Percentiles rank a stretch among this genome's conserved stretches.
Evolutionary conservation across 2,113 vertebrate genomes (phyloP).

Genomic region (Isichthys henryi): DNA sequence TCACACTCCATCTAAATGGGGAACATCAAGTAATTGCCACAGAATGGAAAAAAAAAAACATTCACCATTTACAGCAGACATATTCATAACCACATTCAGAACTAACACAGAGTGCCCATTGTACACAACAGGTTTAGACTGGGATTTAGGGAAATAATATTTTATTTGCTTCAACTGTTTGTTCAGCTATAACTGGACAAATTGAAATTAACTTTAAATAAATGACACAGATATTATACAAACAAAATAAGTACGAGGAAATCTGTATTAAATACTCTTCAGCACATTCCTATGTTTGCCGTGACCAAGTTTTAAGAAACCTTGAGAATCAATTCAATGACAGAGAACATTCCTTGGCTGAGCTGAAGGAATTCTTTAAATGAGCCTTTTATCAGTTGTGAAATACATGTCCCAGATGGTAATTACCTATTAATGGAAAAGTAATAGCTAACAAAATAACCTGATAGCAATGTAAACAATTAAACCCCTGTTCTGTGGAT

Average conservation of each 20-base stretch:
- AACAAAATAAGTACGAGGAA: constrained; percentile 25
- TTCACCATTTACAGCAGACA: neutral
- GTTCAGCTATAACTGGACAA: neutral
- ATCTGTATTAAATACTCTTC: constrained; percentile 23
- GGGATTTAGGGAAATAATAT: neutral
- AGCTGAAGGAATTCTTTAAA: constrained; percentile 29
- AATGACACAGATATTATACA: constrained; percentile 38
- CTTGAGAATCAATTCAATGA: constrained; percentile 23
- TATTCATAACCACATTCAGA: neutral
- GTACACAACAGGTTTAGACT: neutral
- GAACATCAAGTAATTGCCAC: neutral
- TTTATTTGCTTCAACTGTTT: neutral
- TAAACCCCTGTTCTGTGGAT: constrained; percentile 31
- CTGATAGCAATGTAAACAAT: constrained; percentile 35
- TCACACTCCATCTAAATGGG: neutral
- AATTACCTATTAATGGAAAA: constrained; percentile 46
- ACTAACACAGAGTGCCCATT: neutral
- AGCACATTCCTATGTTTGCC: neutral
- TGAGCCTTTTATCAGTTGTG: constrained; percentile 36
- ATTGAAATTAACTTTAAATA: neutral
- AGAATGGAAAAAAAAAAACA: neutral
- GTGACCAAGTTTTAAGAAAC: constrained; percentile 11
- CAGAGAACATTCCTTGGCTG: constrained; percentile 31
- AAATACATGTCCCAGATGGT: constrained; percentile 48
- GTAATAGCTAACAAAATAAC: constrained; percentile 41